A percentile compares a stretch with the other conserved stretches of the same genome.
These are phyloP conservation scores for Buceros bicornis DNA, from an alignment of 2,797 vertebrate species.

Conservation along the genomic window DNA sequence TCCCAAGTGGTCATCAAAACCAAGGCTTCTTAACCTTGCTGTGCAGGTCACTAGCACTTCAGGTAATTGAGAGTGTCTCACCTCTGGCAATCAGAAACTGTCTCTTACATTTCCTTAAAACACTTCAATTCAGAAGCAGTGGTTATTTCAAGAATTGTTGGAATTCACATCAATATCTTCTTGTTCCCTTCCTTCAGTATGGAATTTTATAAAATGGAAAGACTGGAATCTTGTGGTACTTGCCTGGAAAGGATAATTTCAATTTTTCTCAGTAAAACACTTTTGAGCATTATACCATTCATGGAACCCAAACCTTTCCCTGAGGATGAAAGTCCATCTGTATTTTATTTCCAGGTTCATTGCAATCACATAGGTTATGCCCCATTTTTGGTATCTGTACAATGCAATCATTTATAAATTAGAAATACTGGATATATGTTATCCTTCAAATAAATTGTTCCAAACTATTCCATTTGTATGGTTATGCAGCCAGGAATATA, in stretches of 20 bases:
- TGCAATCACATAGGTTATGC: neutral
- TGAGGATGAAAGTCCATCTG: neutral
- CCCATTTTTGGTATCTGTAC: neutral
- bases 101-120: neutral
- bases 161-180: neutral
- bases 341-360: constrained; percentile 6
- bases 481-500: neutral
- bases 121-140: neutral
- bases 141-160: neutral
- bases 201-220: neutral
- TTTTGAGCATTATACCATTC: neutral
- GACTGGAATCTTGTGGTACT: neutral
- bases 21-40: neutral
- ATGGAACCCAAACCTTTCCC: neutral
- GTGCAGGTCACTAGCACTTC: neutral
- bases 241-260: neutral
- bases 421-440: neutral
- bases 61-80: neutral
- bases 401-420: neutral
- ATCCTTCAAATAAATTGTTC: constrained; percentile 31
- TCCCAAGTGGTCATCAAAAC: neutral
- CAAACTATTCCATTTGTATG: neutral
- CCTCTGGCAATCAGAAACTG: neutral
- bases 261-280: neutral
- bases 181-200: neutral